Percentiles rank a stretch among this genome's conserved stretches.
phyloP scores from a whole-genome alignment of 2,113 vertebrate species.

The Apaloderma vittatum region DNA sequence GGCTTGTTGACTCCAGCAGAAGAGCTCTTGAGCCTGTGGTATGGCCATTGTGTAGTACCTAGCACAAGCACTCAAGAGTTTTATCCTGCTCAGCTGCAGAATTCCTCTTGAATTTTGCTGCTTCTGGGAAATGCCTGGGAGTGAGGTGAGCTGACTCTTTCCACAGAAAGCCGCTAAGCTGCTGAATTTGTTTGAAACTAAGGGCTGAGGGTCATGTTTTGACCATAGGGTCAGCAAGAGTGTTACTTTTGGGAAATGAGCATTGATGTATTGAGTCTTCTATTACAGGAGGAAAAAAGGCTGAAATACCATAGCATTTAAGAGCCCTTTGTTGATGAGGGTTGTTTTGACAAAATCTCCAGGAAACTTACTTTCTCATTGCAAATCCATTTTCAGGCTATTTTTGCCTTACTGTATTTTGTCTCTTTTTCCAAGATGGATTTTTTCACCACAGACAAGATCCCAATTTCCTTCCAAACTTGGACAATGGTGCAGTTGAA shows the following conservation, averaged over 20 bases:
- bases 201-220: not conserved
- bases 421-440: slow-evolving; percentile 4
- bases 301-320: not conserved
- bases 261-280: not conserved
- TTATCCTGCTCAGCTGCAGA: slow-evolving; percentile 1
- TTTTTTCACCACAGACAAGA: slow-evolving; percentile 3
- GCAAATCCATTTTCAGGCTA: slow-evolving; percentile 25
- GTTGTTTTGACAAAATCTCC: slow-evolving; percentile 39
- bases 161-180: not conserved
- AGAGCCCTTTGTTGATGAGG: slow-evolving; percentile 12
- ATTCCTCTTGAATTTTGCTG: not conserved
- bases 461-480: slow-evolving; percentile 33
- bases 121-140: not conserved
- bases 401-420: slow-evolving; percentile 30
- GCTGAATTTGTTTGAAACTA: not conserved
- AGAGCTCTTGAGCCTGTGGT: not conserved
- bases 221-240: not conserved
- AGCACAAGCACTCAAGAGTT: not conserved
- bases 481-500: slow-evolving; percentile 65
- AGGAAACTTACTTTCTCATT: slow-evolving; percentile 26
- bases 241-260: not conserved
- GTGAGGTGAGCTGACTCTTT: not conserved
- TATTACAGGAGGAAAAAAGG: not conserved
- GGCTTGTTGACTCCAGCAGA: not conserved
- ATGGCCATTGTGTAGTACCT: not conserved